These are phyloP conservation scores for Chrysomela aeneicollis DNA, from an alignment of 2,888 invertebrate species.

Conservation along the genomic window DNA sequence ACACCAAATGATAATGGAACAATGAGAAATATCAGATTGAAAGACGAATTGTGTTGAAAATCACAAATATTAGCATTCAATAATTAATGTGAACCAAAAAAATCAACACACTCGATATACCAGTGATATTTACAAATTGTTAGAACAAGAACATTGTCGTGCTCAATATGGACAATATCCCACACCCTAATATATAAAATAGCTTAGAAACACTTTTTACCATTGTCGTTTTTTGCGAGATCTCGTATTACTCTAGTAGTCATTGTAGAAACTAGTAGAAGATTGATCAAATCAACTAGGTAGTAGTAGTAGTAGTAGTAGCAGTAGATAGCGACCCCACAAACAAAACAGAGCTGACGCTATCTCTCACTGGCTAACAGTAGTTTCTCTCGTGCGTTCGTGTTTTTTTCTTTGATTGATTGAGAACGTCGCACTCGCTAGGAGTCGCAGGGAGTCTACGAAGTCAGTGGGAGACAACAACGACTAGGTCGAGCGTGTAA, in stretches of 20 bases:
- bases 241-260: conserved; percentile 36
- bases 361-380: conserved; percentile 61
- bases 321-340: conserved; percentile 43
- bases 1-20: background rate
- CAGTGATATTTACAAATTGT: background rate
- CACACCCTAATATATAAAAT: background rate
- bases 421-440: conserved; percentile 56
- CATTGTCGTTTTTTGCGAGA: conserved; percentile 32
- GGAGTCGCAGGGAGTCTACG: conserved; percentile 54
- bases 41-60: background rate
- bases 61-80: background rate
- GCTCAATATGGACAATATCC: background rate
- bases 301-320: conserved; percentile 44
- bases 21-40: background rate
- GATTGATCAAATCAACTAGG: conserved; percentile 53
- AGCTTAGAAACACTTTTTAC: conserved; percentile 32
- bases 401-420: conserved; percentile 34
- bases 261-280: conserved; percentile 58
- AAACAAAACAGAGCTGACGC: conserved; percentile 52
- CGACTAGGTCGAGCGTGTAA: conserved; percentile 38
- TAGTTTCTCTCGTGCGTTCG: conserved; percentile 56
- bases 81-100: background rate
- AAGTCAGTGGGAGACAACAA: conserved; percentile 51
- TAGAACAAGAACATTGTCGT: background rate
- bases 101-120: background rate